Conservation (phyloP, 53 echinoderm and acorn worm genomes). For the Actinopyga echinites region DNA sequence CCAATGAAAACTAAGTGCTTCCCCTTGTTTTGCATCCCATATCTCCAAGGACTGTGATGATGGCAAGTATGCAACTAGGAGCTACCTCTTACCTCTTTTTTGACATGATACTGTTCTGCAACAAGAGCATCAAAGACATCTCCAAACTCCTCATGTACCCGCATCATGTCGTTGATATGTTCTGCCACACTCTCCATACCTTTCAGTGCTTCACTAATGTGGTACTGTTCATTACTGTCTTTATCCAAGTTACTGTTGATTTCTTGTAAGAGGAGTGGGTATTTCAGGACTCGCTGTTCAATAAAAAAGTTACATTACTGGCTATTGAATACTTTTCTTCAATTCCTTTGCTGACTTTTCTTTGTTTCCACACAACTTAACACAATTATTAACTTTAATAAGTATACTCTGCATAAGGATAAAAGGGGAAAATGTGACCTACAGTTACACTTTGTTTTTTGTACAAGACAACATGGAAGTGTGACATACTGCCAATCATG, state of each 20-base stretch:
- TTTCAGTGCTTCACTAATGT: slow-evolving; percentile 76
- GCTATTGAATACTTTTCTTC: not conserved
- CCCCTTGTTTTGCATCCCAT: too few relatives aligned
- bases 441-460: too few relatives aligned
- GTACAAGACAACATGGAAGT: too few relatives aligned
- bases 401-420: too few relatives aligned
- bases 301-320: not conserved
- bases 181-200: slow-evolving; percentile 94
- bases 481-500: too few relatives aligned
- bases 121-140: slow-evolving; percentile 87
- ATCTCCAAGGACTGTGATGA: too few relatives aligned
- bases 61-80: too few relatives aligned
- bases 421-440: too few relatives aligned
- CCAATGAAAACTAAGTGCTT: too few relatives aligned
- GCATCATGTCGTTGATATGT: slow-evolving; percentile 99
- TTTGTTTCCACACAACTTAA: too few relatives aligned
- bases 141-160: slow-evolving; percentile 90
- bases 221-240: slow-evolving; percentile 85
- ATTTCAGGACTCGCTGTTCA: slow-evolving; percentile 88
- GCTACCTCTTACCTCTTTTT: slow-evolving; percentile 77
- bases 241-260: slow-evolving; percentile 76
- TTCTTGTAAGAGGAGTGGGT: slow-evolving; percentile 84
- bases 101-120: slow-evolving; percentile 86
- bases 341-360: not conserved
- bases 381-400: too few relatives aligned